Evolutionary conservation across 2,888 invertebrate species (phyloP), one percentile per base, ranked within the genome.

Genomic region (Agriopis marginaria): DNA sequence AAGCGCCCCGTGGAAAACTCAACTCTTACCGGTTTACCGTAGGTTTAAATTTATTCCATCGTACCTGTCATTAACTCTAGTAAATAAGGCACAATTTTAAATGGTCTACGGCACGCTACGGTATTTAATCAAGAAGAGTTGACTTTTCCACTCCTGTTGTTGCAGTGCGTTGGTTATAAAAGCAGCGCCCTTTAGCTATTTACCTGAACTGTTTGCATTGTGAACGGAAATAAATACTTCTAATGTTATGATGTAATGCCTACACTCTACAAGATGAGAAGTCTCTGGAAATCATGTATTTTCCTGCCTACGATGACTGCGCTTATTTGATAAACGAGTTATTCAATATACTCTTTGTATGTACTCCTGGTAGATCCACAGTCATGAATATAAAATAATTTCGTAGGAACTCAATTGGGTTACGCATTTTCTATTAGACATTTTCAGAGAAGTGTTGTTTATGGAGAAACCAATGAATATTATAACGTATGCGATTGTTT

Each of bases 391-490:
- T 64, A 54, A 63, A 63, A 63, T 68, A 10, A 63, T 60, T 68
- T 17, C 61, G 60, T 61, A 32, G 69, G 47, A 59, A 9, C 58
- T 45, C 12, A 45, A 63, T 61, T 56, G 49, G 54, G 54, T 62
- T 62, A 64, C 63, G 63, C 55, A 67, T 63, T 71, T 68, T 61
- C 66, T 69, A 72, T 74, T 61, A 74, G 64, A 68, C 45, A 45
- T 63, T 67, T 65, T 58, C 69, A 14, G 61, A 51, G 66, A 71
- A 68, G 60, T 66, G 61, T 64, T 71, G 70, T 74, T 74, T 74
- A 68, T 61, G 59, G 71, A 63, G 62, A 59, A 74, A 71, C 63
- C 71, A 66, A 75, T 74, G 70, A 77, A 74, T 73, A 73, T 66
- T 71, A 74, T 64, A 75, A 69, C 64, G 64, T 54, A 65, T 68